Evolutionary conservation across 2,888 invertebrate species (phyloP).

Genomic region (Ligdia adustata): DNA sequence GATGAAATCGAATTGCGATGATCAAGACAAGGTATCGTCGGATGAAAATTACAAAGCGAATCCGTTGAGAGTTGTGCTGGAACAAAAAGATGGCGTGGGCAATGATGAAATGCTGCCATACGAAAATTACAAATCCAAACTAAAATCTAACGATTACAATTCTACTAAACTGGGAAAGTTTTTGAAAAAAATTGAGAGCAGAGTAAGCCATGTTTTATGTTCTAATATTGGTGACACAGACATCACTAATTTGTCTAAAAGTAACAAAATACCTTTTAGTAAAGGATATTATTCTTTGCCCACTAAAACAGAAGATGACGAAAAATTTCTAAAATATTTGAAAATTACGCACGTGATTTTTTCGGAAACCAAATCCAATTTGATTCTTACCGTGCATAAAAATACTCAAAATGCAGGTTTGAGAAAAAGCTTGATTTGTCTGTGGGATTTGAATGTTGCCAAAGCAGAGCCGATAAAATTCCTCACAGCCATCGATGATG

Average conservation of each 20-base stretch:
- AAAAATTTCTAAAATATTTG: slow-evolving; percentile 49
- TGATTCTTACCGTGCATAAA: slow-evolving; percentile 64
- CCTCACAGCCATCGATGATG: slow-evolving; percentile 63
- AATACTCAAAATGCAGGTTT: slow-evolving; percentile 37
- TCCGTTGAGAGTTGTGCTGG: slow-evolving; percentile 67
- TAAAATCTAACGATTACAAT: slow-evolving; percentile 58
- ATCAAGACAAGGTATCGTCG: slow-evolving; percentile 37
- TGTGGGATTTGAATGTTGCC: slow-evolving; percentile 70
- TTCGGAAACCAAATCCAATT: slow-evolving; percentile 61
- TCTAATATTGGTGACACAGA: slow-evolving; percentile 53
- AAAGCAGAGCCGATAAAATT: slow-evolving; percentile 60
- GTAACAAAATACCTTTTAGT: slow-evolving; percentile 63
- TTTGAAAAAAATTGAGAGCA: slow-evolving; percentile 63
- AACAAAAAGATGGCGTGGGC: slow-evolving; percentile 74
- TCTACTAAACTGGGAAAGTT: slow-evolving; percentile 57
- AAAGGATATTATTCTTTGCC: slow-evolving; percentile 59
- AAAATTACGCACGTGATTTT: slow-evolving; percentile 55
- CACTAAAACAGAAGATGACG: slow-evolving; percentile 43
- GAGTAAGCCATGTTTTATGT: slow-evolving; percentile 57
- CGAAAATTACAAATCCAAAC: slow-evolving; percentile 58
- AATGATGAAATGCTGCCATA: slow-evolving; percentile 60
- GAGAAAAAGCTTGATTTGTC: slow-evolving; percentile 57
- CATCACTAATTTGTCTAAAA: slow-evolving; percentile 48
- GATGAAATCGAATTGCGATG: slow-evolving; percentile 37
- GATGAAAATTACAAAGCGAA: slow-evolving; percentile 57